Evolutionary conservation across 2,888 invertebrate genomes (phyloP).

Genomic region (Empis stercorea): DNA sequence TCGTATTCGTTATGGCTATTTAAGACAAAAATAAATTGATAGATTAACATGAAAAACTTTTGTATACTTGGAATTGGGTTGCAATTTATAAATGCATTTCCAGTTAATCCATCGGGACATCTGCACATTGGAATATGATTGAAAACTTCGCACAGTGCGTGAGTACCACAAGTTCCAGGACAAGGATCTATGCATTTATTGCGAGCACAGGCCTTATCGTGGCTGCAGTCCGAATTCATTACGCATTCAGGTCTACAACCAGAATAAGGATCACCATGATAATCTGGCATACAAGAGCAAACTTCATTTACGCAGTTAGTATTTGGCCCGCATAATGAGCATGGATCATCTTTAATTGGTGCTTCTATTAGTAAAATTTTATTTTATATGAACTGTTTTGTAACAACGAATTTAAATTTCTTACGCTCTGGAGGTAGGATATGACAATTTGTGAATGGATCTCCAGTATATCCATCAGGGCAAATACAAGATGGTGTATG

Average conservation of each 20-base stretch:
- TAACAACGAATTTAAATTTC: conserved; percentile 24
- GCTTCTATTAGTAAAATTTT: conserved; percentile 25
- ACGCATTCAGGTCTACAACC: conserved; percentile 59
- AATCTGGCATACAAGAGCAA: conserved; percentile 53
- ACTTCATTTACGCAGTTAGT: conserved; percentile 52
- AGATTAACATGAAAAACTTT: not conserved
- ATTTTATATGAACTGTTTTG: conserved; percentile 20
- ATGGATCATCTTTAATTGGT: conserved; percentile 42
- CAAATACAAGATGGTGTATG: conserved; percentile 69
- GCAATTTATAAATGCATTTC: conserved; percentile 57
- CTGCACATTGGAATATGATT: conserved; percentile 61
- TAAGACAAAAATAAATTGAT: conserved; percentile 8
- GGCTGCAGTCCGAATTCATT: conserved; percentile 52
- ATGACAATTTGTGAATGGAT: conserved; percentile 42
- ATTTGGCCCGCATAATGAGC: conserved; percentile 61
- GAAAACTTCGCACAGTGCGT: conserved; percentile 56
- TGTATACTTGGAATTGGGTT: conserved; percentile 40
- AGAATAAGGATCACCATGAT: conserved; percentile 55
- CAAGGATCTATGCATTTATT: conserved; percentile 63
- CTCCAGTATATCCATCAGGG: conserved; percentile 44
- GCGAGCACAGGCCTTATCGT: conserved; percentile 53
- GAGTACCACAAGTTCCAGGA: conserved; percentile 55
- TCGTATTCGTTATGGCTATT: conserved; percentile 21
- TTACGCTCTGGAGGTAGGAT: conserved; percentile 37
- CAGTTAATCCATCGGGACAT: conserved; percentile 46